Conservation (phyloP, 2,797 vertebrate species). For the Garrulus glandarius region DNA sequence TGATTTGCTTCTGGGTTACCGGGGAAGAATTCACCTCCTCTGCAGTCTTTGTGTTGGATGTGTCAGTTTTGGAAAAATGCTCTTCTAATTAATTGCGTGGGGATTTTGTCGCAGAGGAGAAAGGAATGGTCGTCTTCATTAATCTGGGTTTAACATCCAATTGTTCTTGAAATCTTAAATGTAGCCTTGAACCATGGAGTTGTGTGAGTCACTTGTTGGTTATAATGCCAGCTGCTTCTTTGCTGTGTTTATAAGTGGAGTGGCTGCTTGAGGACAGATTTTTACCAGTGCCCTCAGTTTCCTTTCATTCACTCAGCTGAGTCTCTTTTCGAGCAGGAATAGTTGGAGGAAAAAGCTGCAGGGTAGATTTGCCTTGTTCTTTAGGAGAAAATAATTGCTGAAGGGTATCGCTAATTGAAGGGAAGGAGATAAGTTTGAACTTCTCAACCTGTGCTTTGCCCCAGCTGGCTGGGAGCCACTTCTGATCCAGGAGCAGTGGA, state of each 20-base stretch:
- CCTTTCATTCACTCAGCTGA: neutral
- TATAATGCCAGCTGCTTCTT: neutral
- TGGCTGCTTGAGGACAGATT: neutral
- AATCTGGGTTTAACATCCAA: neutral
- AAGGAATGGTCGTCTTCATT: neutral
- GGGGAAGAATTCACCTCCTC: neutral
- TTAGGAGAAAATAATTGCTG: neutral
- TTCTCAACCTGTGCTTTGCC: neutral
- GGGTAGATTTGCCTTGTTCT: neutral
- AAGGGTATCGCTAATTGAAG: neutral
- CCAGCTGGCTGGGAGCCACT: neutral
- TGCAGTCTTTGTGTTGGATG: neutral
- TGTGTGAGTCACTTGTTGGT: neutral
- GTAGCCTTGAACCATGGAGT: neutral
- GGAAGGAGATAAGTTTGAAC: neutral
- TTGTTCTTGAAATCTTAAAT: neutral
- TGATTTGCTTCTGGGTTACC: neutral
- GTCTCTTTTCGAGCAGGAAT: neutral
- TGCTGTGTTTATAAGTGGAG: neutral
- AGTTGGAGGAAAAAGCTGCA: neutral
- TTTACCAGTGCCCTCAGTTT: neutral
- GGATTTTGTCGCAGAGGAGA: neutral
- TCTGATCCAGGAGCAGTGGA: neutral
- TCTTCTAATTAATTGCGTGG: neutral
- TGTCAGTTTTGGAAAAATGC: neutral